Evolutionary conservation across 1,140 invertebrate genomes (phyloP), one percentile per base, ranked within the genome.

Genomic region (Drosophila persimilis): DNA sequence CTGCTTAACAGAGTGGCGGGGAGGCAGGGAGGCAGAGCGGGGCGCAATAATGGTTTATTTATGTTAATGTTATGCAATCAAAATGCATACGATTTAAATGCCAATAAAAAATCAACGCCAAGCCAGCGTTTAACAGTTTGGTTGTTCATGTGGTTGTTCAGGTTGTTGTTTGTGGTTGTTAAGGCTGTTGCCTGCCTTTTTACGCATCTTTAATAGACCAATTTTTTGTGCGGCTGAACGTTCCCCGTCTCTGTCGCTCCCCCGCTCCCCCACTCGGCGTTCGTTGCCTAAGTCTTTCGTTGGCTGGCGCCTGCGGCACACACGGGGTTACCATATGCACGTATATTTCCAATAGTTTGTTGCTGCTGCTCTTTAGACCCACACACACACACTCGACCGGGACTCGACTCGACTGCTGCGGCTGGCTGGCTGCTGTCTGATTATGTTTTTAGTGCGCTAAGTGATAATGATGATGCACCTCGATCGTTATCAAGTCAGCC

Each of bases 1-100:
- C 9, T 11, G 51, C 35, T 39, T 6, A 9, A 13, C 5, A 22
- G 51, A 13, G 17, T 17, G 17, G 17, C 17, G 0, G 20, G 5
- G 9, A 41, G 31, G 20, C 15, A 22, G 29, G 20, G 35, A 20
- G 35, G 20, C 26, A 11, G 45, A 26, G 47, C 35, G 60, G 70
- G 55, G 48, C 67, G 52, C 67, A 76, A 88, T 89, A 89, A 90
- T 88, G 78, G 79, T 85, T 90, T 88, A 88, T 90, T 90, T 90
- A 90, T 90, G 83, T 88, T 90, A 90, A 90, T 90, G 83, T 90
- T 89, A 90, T 89, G 88, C 88, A 90, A 90, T 90, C 88, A 90
- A 90, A 90, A 84, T 61, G 84, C 85, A 81, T 90, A 90, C 86
- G 83, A 78, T 80, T 90, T 90, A 90, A 90, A 90, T 88, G 75